Evolutionary conservation across 2,113 vertebrate genomes (phyloP), one percentile per base, ranked within the genome.

Genomic region (Emydura subglobosa): DNA sequence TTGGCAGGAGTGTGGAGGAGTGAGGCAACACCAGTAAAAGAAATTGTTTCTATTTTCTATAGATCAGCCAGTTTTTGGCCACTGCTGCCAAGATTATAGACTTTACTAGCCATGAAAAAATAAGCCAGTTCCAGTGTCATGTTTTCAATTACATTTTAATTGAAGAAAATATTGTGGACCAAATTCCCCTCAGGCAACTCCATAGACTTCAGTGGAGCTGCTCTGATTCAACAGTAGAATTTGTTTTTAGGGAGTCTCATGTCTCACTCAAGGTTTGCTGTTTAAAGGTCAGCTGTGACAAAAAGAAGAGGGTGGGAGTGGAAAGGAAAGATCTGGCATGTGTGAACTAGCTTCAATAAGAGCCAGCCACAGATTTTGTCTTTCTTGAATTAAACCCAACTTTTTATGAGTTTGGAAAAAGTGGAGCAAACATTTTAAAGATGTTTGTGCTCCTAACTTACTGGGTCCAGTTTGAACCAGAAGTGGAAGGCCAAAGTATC

Each of bases 11-110:
- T 10, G 54, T 57, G 59, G 74, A 94, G 92, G 39, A 83, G 95
- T 92, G 54, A 84, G 80, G 81, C 1, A 1, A 94, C n/a, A 57
- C 27, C 29, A 83, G 65, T 76, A 81, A 89, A 86, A 82, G 78
- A 89, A 95, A 91, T 54, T 85, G 79, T 96, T 96, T 96, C 87
- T 93, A 57, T 80, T 96, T 95, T 88, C 81, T 89, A 42, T 85
- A 83, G 34, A 51, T 74, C 65, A 91, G 93, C 85, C 95, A 95
- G 79, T 78, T 85, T 95, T 92, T 79, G 53, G 68, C 53, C 0
- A 0, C 79, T 53, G 88, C 74, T 97, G 94, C 94, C 95, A 97
- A 95, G 90, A 98, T 91, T 50, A 89, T 89, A 96, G 85, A 92
- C 94, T 97, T 96, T 92, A 95, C 94, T 97, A 92, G 85, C 0